These are phyloP conservation scores for Ormyrus rosae DNA, from an alignment of 2,888 invertebrate species.

Conservation along the genomic window DNA sequence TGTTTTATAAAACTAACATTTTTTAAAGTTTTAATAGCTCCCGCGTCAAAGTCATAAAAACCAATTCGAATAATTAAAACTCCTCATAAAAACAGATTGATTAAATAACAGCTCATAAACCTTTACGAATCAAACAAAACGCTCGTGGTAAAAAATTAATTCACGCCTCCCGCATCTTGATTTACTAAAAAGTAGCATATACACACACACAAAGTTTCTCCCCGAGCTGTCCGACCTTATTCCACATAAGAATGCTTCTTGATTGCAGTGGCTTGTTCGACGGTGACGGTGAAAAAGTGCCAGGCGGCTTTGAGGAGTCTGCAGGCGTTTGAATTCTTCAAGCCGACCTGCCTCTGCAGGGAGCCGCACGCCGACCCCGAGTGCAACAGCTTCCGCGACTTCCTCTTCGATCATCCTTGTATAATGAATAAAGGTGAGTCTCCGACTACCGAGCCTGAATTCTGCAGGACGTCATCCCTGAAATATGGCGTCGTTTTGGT, in stretches of 20 bases:
- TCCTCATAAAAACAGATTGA: too few relatives aligned
- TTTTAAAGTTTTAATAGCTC: too few relatives aligned
- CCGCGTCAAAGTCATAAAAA: too few relatives aligned
- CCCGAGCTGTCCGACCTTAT: too few relatives aligned
- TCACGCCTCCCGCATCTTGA: not conserved
- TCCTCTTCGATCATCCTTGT: constrained; percentile 95
- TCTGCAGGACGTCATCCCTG: not conserved
- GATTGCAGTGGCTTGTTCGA: constrained; percentile 92
- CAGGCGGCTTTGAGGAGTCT: constrained; percentile 92
- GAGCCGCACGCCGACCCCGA: constrained; percentile 94
- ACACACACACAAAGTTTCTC: not conserved
- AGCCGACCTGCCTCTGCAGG: constrained; percentile 93
- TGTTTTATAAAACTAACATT: too few relatives aligned
- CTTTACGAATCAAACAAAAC: too few relatives aligned
- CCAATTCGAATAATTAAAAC: too few relatives aligned
- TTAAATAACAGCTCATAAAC: too few relatives aligned
- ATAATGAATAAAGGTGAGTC: constrained; percentile 90
- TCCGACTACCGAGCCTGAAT: constrained; percentile 11
- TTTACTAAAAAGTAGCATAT: not conserved
- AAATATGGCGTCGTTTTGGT: too few relatives aligned
- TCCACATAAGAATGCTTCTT: not conserved
- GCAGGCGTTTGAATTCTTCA: constrained; percentile 94
- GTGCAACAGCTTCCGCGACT: constrained; percentile 94
- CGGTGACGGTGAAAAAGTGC: constrained; percentile 94
- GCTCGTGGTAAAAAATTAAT: too few relatives aligned